Evolutionary conservation across 2,797 vertebrate species (phyloP).

Genomic region (Clarias pachynema): DNA sequence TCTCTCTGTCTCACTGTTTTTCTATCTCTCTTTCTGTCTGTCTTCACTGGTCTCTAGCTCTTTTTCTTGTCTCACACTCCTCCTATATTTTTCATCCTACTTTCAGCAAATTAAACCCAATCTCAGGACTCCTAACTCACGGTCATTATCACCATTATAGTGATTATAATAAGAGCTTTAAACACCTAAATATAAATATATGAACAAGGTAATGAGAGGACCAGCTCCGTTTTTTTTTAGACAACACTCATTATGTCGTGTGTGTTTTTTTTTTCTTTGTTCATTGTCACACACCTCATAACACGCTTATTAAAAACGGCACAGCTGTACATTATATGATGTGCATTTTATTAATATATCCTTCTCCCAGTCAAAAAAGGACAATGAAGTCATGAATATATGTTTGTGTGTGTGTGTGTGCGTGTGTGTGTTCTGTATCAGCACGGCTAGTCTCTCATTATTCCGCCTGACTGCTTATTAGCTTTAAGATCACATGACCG

Average conservation of each 20-base stretch:
- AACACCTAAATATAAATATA: not conserved
- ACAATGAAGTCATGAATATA: not conserved
- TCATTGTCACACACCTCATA: too few species aligned
- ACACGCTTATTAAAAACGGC: too few species aligned
- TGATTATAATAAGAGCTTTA: not conserved
- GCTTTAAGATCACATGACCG: conserved; percentile 6
- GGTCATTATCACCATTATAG: not conserved
- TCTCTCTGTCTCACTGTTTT: too few species aligned
- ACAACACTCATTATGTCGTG: not conserved
- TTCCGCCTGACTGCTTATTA: not conserved
- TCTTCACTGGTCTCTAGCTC: not conserved
- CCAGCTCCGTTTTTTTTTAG: not conserved
- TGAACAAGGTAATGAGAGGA: not conserved
- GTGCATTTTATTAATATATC: not conserved
- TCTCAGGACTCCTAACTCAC: not conserved
- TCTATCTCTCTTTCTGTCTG: too few species aligned
- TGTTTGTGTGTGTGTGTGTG: not conserved
- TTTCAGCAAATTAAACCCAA: not conserved
- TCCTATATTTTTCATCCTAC: not conserved
- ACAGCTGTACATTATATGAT: too few species aligned
- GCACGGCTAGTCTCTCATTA: not conserved
- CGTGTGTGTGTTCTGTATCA: not conserved
- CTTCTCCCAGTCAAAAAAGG: not conserved
- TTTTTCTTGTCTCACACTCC: not conserved
- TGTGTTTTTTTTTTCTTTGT: too few species aligned